Conservation (phyloP, 2,888 invertebrate genomes). For the Teinopalpus imperialis region DNA sequence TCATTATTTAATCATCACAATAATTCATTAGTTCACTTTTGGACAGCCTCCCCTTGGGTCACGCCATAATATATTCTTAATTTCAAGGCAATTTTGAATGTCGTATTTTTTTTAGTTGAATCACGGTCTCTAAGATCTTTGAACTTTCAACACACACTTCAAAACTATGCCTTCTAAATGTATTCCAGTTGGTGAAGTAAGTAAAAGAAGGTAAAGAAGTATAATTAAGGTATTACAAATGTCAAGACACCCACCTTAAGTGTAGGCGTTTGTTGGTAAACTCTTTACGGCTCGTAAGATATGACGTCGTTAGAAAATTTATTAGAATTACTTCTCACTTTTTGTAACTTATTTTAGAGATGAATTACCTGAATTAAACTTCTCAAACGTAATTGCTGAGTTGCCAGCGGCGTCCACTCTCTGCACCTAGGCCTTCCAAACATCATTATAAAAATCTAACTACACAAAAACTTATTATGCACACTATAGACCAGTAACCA, state of each 20-base stretch:
- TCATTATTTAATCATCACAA: too few species aligned
- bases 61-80: too few species aligned
- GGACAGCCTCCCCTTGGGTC: too few species aligned
- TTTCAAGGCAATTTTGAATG: too few species aligned
- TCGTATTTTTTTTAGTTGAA: too few species aligned
- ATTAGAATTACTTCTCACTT: not conserved
- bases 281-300: constrained; percentile 23
- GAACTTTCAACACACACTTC: too few species aligned
- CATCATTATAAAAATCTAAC: constrained; percentile 51
- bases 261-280: constrained; percentile 67
- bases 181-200: too few species aligned
- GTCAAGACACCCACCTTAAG: constrained; percentile 11
- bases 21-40: too few species aligned
- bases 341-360: not conserved
- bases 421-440: constrained; percentile 86
- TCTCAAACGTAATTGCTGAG: constrained; percentile 91
- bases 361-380: constrained; percentile 88
- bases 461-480: constrained; percentile 29
- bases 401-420: constrained; percentile 90
- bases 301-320: not conserved
- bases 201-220: too few species aligned
- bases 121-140: too few species aligned
- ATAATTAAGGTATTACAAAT: constrained; percentile 7
- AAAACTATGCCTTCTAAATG: too few species aligned
- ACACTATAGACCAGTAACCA: constrained; percentile 22